Evolutionary conservation across 2,888 invertebrate genomes (phyloP), one percentile per base, ranked within the genome.

Genomic region (Drosophila demipolita): DNA sequence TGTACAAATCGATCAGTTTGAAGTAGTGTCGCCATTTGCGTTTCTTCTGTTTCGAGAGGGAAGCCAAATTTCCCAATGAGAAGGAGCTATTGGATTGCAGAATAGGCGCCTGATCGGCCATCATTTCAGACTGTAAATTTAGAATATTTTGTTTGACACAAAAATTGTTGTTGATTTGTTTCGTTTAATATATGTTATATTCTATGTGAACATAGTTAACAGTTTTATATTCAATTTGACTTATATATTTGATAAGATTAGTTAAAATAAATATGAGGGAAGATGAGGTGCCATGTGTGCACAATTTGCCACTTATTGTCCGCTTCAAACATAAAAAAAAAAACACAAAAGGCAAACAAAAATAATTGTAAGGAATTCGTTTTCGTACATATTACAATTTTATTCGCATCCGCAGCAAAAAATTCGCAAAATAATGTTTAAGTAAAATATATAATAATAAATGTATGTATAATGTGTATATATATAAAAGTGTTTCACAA

Each of bases 321-420:
- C 70, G 65, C 67, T 73, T 76, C 29, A 55, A 70, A 73, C 73
- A 66, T 42, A 11, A 54, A 12, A 69, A 12, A 69, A 62, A 20
- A 63, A 62, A 26, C 53, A 70, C 2, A 61, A 69, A 26, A 68
- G 36, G 17, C 55, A 74, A 72, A 67, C 26, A 20, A 57, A 73
- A 57, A 53, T 50, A 52, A 32, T 72, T 66, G 48, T 38, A 49
- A n/a, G 26, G 20, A 48, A n/a, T 53, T 38, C 50, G 62, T 58
- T 33, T 48, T 73, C 65, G 72, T 84, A 84, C 80, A 74, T 85
- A 74, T 73, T 68, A 79, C 60, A 71, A 79, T 74, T 86, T 86
- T 86, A 88, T 88, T 87, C 78, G 87, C 82, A 79, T 75, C 66
- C 66, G 69, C 76, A 75, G 75, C 75, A 80, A 75, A 81, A 86